A percentile compares a stretch with the other conserved stretches of the same genome.
Conservation (phyloP, 2,888 invertebrate species). For the Cataglyphis altisquamis region DNA sequence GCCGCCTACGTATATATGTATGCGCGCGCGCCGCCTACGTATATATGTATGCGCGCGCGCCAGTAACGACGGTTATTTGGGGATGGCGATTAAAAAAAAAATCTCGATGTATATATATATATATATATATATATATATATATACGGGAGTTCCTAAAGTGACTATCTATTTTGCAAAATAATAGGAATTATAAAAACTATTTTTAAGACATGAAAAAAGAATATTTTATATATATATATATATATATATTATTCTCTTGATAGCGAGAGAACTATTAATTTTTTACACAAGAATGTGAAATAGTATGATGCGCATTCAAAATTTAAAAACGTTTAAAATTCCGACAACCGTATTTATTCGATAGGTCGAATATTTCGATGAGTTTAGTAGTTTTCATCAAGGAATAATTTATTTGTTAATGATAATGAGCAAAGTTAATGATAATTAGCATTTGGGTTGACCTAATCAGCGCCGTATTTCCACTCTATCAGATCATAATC, state of each 20-base stretch:
- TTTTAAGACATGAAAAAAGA: no score
- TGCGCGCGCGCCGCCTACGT: background rate
- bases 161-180: no score
- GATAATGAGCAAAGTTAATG: background rate
- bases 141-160: no score
- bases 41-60: background rate
- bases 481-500: background rate
- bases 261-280: conserved; percentile 7
- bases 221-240: no score
- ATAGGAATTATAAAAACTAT: no score
- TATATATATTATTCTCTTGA: no score
- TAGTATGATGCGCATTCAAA: background rate
- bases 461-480: background rate
- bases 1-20: background rate
- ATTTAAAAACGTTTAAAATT: conserved; percentile 24
- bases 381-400: background rate
- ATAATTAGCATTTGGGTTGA: background rate
- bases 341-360: background rate
- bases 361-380: background rate
- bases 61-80: conserved; percentile 33
- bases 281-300: background rate
- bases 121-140: no score
- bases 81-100: conserved; percentile 34
- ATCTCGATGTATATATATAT: no score
- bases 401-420: no score